phyloP scores from a whole-genome alignment of 2,888 invertebrate genomes.

The Xestoiulus laeticollis region DNA sequence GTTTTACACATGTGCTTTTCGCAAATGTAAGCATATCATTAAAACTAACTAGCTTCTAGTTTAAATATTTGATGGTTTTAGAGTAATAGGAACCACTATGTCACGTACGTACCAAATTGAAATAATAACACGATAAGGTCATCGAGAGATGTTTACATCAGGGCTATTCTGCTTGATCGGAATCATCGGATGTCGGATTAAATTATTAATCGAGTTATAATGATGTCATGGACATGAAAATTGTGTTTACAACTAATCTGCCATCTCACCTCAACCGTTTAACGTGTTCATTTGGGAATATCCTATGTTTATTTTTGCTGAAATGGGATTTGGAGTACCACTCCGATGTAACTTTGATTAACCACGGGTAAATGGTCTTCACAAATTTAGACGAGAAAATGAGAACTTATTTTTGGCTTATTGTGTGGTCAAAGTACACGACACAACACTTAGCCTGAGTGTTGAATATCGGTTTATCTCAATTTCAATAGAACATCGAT shows the following conservation, averaged over 20 bases:
- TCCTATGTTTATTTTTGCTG: neutral
- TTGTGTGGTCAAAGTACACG: neutral
- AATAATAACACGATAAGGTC: neutral
- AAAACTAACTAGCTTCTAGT: neutral
- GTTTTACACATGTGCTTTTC: neutral
- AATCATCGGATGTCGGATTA: neutral
- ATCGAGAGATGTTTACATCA: neutral
- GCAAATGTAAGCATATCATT: neutral
- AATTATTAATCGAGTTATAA: slow-evolving; percentile 24
- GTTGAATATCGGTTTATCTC: neutral
- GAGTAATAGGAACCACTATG: neutral
- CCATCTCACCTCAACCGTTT: neutral
- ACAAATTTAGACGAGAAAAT: neutral
- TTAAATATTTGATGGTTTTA: neutral
- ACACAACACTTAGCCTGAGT: too few species aligned
- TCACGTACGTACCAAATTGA: neutral
- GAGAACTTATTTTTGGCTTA: neutral
- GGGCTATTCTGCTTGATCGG: neutral
- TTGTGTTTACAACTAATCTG: slow-evolving; percentile 3
- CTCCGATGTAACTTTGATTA: neutral
- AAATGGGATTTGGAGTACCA: neutral
- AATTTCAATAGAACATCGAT: too few species aligned
- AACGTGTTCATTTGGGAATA: neutral
- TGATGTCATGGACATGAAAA: neutral
- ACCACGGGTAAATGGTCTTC: neutral